Percentiles rank a stretch among this genome's conserved stretches.
These are phyloP conservation scores for Butorides virescens DNA, from an alignment of 2,113 vertebrate species.

Conservation along the genomic window DNA sequence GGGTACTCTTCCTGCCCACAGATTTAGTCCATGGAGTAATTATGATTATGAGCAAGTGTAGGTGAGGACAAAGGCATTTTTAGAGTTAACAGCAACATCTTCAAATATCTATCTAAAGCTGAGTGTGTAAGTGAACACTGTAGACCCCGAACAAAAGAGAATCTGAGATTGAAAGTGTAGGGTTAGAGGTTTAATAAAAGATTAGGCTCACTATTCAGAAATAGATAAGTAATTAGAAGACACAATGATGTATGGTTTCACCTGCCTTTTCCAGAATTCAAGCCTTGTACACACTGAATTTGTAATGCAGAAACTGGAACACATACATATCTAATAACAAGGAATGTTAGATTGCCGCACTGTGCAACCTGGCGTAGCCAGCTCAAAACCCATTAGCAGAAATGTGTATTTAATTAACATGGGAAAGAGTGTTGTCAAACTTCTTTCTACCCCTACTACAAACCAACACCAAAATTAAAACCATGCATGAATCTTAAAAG, in stretches of 20 bases:
- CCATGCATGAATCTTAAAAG: constrained; percentile 13
- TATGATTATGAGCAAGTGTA: background rate
- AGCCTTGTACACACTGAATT: background rate
- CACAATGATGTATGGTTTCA: background rate
- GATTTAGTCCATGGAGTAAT: background rate
- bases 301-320: background rate
- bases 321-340: background rate
- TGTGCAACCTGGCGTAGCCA: background rate
- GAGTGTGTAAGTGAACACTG: background rate
- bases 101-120: background rate
- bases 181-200: background rate
- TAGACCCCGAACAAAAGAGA: background rate
- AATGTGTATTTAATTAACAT: constrained; percentile 25
- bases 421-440: background rate
- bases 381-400: constrained; percentile 9
- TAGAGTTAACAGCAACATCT: background rate
- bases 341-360: background rate
- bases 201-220: background rate
- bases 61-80: background rate
- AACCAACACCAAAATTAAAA: constrained; percentile 59
- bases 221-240: background rate
- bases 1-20: background rate
- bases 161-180: background rate
- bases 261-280: background rate
- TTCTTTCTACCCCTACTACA: background rate